Evolutionary conservation across 2,888 invertebrate genomes (phyloP).

Genomic region (Autographa pulchrina): DNA sequence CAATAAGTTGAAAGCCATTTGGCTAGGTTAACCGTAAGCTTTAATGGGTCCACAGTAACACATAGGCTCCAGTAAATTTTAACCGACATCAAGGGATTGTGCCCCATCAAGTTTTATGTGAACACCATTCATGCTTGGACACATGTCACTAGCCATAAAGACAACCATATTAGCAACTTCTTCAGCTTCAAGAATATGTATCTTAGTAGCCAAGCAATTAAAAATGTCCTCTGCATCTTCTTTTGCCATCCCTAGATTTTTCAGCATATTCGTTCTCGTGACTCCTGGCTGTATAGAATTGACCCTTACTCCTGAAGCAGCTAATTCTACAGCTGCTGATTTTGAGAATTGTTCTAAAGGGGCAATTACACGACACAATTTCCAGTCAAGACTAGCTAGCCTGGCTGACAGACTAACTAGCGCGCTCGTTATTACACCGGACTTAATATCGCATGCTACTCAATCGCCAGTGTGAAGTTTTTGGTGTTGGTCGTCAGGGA

Average conservation of each 20-base stretch:
- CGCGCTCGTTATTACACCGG: no score
- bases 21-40: neutral
- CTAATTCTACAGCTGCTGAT: conserved; percentile 68
- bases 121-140: conserved; percentile 70
- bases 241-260: conserved; percentile 62
- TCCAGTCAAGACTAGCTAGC: no score
- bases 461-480: no score
- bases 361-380: no score
- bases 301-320: conserved; percentile 66
- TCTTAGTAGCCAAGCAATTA: conserved; percentile 50
- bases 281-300: conserved; percentile 70
- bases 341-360: conserved; percentile 69
- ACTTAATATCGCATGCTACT: no score
- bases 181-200: conserved; percentile 66
- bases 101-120: conserved; percentile 65
- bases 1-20: no score
- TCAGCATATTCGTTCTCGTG: conserved; percentile 66
- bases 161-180: conserved; percentile 73
- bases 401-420: no score
- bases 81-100: conserved; percentile 36
- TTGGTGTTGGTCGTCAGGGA: no score
- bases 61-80: neutral
- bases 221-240: conserved; percentile 61
- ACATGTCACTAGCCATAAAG: conserved; percentile 70
- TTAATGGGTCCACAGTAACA: neutral